These are phyloP conservation scores for Procambarus clarkii DNA, from an alignment of 1,140 invertebrate species.

Conservation along the genomic window DNA sequence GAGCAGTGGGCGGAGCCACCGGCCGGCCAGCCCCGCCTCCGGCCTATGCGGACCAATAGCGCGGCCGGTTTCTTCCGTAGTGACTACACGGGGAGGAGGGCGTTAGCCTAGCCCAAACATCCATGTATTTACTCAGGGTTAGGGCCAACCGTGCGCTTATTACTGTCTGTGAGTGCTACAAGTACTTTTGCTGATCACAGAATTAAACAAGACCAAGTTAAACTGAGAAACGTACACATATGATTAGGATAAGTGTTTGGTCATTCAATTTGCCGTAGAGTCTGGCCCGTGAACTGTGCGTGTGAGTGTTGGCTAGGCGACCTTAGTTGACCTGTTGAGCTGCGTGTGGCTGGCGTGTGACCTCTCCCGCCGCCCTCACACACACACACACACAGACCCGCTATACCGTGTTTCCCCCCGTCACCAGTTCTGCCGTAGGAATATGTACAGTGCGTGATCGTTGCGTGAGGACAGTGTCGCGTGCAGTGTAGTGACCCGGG, in stretches of 20 bases:
- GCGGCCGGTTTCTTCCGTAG: neutral
- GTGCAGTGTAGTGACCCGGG: conserved; percentile 1
- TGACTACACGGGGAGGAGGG: conserved; percentile 19
- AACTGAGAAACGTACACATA: conserved; percentile 70
- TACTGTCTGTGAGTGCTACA: conserved; percentile 72
- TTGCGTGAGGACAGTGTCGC: neutral
- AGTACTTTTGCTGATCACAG: conserved; percentile 72
- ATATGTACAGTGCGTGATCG: conserved; percentile 25
- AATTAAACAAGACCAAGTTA: conserved; percentile 73
- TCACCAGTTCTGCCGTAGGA: neutral
- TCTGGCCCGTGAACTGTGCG: conserved; percentile 70
- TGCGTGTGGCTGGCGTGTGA: conserved; percentile 47
- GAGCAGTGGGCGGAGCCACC: neutral
- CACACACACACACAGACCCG: too few species aligned
- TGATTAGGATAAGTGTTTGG: conserved; percentile 73
- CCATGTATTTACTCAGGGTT: conserved; percentile 72
- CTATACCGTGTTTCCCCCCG: neutral
- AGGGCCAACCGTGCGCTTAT: conserved; percentile 71
- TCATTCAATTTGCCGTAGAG: conserved; percentile 72
- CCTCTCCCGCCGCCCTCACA: neutral
- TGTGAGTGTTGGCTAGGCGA: conserved; percentile 62
- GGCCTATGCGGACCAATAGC: neutral
- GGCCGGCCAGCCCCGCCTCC: neutral
- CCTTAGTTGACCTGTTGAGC: conserved; percentile 52
- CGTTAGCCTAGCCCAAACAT: conserved; percentile 64